These are phyloP conservation scores for Blastobasis lacticolella DNA, from an alignment of 2,888 invertebrate species.

Conservation along the genomic window DNA sequence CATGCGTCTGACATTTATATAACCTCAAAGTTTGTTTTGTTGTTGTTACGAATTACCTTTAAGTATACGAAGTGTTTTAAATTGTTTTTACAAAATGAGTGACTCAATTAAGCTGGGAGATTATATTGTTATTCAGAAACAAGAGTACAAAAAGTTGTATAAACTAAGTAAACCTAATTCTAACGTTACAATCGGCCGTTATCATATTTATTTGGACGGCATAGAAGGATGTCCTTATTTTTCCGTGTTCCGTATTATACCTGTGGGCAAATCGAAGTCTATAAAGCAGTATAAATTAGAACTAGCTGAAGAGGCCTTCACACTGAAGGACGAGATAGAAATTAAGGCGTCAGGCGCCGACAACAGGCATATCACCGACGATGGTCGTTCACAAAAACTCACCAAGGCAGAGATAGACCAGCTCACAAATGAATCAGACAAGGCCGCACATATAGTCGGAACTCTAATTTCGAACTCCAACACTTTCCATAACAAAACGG, in stretches of 20 bases:
- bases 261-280: slow-evolving; percentile 72
- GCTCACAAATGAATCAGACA: slow-evolving; percentile 82
- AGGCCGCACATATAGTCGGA: slow-evolving; percentile 88
- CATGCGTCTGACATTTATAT: not conserved
- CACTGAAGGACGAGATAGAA: slow-evolving; percentile 75
- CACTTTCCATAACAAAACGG: slow-evolving; percentile 92
- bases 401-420: slow-evolving; percentile 87
- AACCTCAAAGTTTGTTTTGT: not conserved
- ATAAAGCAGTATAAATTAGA: slow-evolving; percentile 73
- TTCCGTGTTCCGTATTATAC: slow-evolving; percentile 84
- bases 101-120: slow-evolving; percentile 77
- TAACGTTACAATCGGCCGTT: slow-evolving; percentile 78
- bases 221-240: slow-evolving; percentile 81
- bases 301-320: slow-evolving; percentile 58
- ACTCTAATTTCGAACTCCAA: slow-evolving; percentile 92
- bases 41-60: too few species aligned
- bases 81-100: not conserved
- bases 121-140: slow-evolving; percentile 84
- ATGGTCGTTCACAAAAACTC: slow-evolving; percentile 86
- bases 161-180: slow-evolving; percentile 80
- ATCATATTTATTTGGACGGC: slow-evolving; percentile 78
- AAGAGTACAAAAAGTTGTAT: slow-evolving; percentile 84
- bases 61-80: too few species aligned
- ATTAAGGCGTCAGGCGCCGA: slow-evolving; percentile 83
- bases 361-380: slow-evolving; percentile 88